A percentile compares a stretch with the other conserved stretches of the same genome.
Conservation (phyloP, 1,140 invertebrate species). For the Drosophila melanica region DNA sequence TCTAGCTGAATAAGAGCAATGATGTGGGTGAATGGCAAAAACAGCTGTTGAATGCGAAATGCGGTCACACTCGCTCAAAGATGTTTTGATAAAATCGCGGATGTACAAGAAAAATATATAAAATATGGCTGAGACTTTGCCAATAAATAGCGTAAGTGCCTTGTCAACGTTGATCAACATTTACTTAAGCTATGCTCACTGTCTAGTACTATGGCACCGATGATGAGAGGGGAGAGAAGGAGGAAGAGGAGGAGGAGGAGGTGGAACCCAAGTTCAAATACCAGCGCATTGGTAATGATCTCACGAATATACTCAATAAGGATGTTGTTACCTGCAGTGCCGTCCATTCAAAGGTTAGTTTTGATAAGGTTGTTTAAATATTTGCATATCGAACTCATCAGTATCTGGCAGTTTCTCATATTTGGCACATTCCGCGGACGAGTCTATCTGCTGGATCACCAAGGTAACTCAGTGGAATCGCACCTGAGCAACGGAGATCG, state of each 20-base stretch:
- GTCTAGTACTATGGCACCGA: slow-evolving; percentile 52
- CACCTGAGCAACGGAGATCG: slow-evolving; percentile 85
- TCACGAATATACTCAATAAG: slow-evolving; percentile 92
- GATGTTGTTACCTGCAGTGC: slow-evolving; percentile 94
- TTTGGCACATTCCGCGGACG: slow-evolving; percentile 95
- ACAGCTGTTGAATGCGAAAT: slow-evolving; percentile 37
- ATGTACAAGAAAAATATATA: slow-evolving; percentile 18
- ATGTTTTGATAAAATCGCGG: slow-evolving; percentile 48
- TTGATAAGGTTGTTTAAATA: neutral
- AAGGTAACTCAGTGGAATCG: slow-evolving; percentile 91
- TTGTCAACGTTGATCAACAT: neutral
- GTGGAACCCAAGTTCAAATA: slow-evolving; percentile 97
- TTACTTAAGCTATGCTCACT: neutral
- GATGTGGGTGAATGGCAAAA: neutral
- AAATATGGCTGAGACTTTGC: slow-evolving; percentile 51
- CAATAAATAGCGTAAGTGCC: slow-evolving; percentile 38
- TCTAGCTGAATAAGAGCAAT: too few species aligned
- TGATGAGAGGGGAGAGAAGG: slow-evolving; percentile 84
- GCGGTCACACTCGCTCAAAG: slow-evolving; percentile 28
- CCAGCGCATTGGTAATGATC: slow-evolving; percentile 93
- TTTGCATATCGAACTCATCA: neutral
- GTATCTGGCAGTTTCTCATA: slow-evolving; percentile 91
- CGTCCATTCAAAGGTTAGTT: slow-evolving; percentile 93
- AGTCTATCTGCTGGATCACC: slow-evolving; percentile 95
- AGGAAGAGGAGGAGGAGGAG: slow-evolving; percentile 85